These are phyloP conservation scores for Hemichromis elongatus DNA, from an alignment of 2,113 vertebrate species.

Conservation along the genomic window DNA sequence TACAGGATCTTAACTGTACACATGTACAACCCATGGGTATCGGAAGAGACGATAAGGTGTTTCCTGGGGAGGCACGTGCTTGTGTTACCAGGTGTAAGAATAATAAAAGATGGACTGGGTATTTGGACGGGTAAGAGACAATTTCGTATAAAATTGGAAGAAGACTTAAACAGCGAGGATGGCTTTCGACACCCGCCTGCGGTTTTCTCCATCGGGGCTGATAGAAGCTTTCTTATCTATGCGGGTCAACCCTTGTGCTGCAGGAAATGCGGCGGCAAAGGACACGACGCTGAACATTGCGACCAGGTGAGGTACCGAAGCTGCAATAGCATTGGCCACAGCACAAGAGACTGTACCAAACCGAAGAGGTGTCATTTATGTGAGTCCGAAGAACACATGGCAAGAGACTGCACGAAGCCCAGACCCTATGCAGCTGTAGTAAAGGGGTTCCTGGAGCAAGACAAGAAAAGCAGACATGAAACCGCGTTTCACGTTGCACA, in stretches of 20 bases:
- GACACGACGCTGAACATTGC: not conserved
- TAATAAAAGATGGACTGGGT: not conserved
- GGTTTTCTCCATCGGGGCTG: not conserved
- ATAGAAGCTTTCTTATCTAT: not conserved
- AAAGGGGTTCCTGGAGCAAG: not conserved
- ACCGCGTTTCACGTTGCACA: too few species aligned
- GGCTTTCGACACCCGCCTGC: not conserved
- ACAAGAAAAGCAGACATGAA: not conserved
- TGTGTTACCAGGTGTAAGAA: not conserved
- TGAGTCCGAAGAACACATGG: not conserved
- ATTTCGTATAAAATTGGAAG: not conserved
- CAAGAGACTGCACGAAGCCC: not conserved
- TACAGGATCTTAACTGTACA: not conserved
- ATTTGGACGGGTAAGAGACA: not conserved
- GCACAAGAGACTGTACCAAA: too few species aligned
- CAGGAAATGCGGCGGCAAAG: not conserved
- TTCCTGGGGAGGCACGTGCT: not conserved
- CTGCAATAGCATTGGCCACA: not conserved
- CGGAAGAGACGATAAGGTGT: not conserved
- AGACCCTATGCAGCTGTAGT: not conserved
- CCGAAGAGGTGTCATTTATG: not conserved
- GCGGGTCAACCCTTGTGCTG: not conserved
- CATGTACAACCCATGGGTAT: not conserved
- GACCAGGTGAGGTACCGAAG: not conserved
- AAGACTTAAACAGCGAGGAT: not conserved